Base-by-base conservation (phyloP, 1,140 invertebrate species). In the Panagrolaimus sp. region DNA sequence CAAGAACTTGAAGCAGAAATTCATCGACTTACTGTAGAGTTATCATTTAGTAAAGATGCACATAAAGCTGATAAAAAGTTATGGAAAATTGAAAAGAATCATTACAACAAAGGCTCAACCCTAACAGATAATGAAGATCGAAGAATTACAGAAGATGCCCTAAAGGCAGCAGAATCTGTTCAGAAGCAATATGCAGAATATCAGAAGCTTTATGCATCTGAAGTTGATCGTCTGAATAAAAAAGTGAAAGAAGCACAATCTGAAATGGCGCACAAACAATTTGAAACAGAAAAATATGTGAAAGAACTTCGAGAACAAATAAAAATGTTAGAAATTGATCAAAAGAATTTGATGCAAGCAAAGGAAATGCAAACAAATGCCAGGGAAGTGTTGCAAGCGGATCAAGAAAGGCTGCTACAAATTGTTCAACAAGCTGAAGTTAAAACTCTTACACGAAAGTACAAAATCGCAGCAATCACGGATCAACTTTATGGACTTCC, bases 101-200 rank as follows among this genome's bases (percentile, higher is more conserved):
- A 71, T 15, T 44, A 78, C 48, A 44, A 62, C 17, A 73, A 75
- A 32, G 52, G 28, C 1, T 26, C 24, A 43, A 52, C 24, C 15
- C 4, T 28, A n/a, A 17, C 63, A 26, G 48, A 26, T 15, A 68
- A 28, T 6, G 67, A 52, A 67, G 32, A 43, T 46, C 38, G 46
- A 73, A 24, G 58, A 55, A 78, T 83, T 8, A 73, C 71, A 15
- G 73, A 74, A 63, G 72, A 78, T 26, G 80, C 82, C 4, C 63
- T 81, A 45, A 71, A 65, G 5, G 76, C 80, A 17, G 79, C 79
- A 5, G 81, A 82, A 69, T 46, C 70, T 17, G 73, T 83, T 32
- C 81, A 78, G 38, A 68, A 73, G 14, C 81, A 82, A 65, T 83
- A 82, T 64, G 58, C 65, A 2, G 80, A 82, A 28, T 83, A 78